phyloP scores from a whole-genome alignment of 1,140 invertebrate genomes.

The Neuroterus valhalla region DNA sequence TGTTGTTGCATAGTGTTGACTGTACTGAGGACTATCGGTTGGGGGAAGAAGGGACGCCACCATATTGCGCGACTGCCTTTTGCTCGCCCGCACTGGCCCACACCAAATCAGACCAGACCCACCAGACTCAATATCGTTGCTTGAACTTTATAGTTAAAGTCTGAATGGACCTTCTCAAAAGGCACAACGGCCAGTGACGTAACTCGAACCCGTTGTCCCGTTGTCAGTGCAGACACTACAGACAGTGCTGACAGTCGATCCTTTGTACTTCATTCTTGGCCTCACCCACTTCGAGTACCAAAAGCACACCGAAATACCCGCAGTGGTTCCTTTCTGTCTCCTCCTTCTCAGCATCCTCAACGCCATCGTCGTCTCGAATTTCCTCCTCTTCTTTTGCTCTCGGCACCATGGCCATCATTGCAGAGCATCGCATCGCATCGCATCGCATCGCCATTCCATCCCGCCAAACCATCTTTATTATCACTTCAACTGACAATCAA shows the following conservation, averaged over 20 bases:
- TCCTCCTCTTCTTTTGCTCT: constrained; percentile 55
- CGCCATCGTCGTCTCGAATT: constrained; percentile 57
- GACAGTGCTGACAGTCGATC: constrained; percentile 61
- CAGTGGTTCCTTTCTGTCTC: constrained; percentile 60
- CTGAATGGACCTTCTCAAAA: constrained; percentile 63
- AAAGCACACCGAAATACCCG: constrained; percentile 52
- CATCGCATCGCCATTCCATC: constrained; percentile 27
- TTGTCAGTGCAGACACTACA: constrained; percentile 45
- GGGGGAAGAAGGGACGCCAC: neutral
- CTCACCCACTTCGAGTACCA: constrained; percentile 54
- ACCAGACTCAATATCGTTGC: neutral
- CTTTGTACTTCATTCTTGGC: constrained; percentile 61
- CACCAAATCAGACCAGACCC: neutral
- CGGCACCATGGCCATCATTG: constrained; percentile 41
- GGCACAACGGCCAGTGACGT: constrained; percentile 68
- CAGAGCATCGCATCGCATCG: no score
- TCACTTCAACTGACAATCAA: no score
- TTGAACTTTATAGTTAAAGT: constrained; percentile 15
- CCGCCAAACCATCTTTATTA: constrained; percentile 6
- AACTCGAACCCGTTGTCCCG: constrained; percentile 64
- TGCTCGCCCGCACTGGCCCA: constrained; percentile 23
- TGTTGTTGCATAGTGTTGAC: no score
- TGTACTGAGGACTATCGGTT: no score
- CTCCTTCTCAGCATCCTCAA: constrained; percentile 32
- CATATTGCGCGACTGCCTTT: neutral